Base-by-base conservation (phyloP, 1,140 invertebrate genomes). In the Meteorus sp. region DNA sequence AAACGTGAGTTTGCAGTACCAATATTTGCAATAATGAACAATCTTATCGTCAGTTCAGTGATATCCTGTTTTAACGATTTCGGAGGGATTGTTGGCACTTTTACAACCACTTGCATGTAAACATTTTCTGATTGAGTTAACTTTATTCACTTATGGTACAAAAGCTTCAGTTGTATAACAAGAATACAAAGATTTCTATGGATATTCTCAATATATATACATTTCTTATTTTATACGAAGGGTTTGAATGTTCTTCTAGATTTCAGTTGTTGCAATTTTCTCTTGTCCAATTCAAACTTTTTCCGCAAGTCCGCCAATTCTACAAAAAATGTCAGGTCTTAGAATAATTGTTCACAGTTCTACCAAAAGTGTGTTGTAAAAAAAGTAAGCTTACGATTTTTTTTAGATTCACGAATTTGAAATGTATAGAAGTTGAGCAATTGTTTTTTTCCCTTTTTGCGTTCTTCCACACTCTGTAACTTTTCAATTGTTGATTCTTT, bases 401-500 rank as follows among this genome's bases (percentile, higher is more conserved):
- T 90, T 79, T 94, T 94, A 0, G 88, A 85, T 72, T 96, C 92
- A 53, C 89, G 86, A 48, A 93, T 89, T 85, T 97, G 93, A 72
- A 94, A 95, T 43, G 88, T 88, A 72, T 96, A 97, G 70, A 96
- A 95, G 71, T 96, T 93, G 37, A 88, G 81, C 3, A 95, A 77
- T 69, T 92, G 85, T 71, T 93, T 94, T 56, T 89, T 86, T 55
- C 86, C 85, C 62, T 85, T 86, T 44, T 85, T 87, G 13, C 85
- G 84, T 63, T 89, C 85, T 59, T 85, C 82, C 65, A 88, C 88
- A 37, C 82, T 82, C 74, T 86, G 84, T 39, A 88, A 76, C 81
- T 90, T 87, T 31, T 83, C 81, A 58, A 86, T 82, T 1, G 88
- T 84, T 50, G 85, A 88, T 75, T 91, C 88, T 63, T 88, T 92